Base-by-base conservation (phyloP, 2,113 vertebrate genomes). In the Eira barbara region DNA sequence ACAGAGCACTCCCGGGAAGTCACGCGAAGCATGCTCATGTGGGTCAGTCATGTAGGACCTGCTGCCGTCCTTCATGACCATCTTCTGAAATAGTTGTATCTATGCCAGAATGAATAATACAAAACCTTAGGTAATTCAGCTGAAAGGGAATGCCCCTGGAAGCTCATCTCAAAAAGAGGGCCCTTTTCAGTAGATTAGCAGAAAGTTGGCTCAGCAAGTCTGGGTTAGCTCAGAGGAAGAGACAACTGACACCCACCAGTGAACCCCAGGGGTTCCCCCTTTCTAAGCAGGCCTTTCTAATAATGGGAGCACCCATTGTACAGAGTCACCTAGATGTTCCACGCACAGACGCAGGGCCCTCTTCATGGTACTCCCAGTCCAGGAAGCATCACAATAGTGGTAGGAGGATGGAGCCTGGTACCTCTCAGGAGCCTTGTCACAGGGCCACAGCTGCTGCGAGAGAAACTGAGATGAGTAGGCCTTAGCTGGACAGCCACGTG, bases 151-250 rank as follows among this genome's bases (percentile, higher is more conserved):
- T 52, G 45, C 25, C 89, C 81, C 94, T 63, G 57, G 85, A 87
- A 84, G 80, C 78, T 86, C 52, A n/a, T 78, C 65, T 89, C 90
- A 55, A 89, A 94, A 95, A 55, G 65, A 76, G 42, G 45, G 82
- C n/a, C n/a, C 49, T 78, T 93, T 80, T 81, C 52, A 74, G 45
- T 45, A 92, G 47, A 83, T 92, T 61, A 55, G 67, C 73, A 74
- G 78, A 96, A 61, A 7, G 36, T 87, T 96, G 71, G 25, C 91
- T 97, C 73, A 94, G 84, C 80, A 94, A 49, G 42, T 84, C 82
- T 89, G 52, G 63, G 31, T 69, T 80, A 84, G 45, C 47, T 91
- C 89, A 49, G 88, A 89, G 73, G 67, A 96, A 96, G 92, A 82
- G 93, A 96, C 67, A 73, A 7, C 31, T 86, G 90, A 92, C 55